Percentiles rank a stretch among this genome's conserved stretches.
Evolutionary conservation across 2,888 invertebrate genomes (phyloP).

Genomic region (Tipula unca): DNA sequence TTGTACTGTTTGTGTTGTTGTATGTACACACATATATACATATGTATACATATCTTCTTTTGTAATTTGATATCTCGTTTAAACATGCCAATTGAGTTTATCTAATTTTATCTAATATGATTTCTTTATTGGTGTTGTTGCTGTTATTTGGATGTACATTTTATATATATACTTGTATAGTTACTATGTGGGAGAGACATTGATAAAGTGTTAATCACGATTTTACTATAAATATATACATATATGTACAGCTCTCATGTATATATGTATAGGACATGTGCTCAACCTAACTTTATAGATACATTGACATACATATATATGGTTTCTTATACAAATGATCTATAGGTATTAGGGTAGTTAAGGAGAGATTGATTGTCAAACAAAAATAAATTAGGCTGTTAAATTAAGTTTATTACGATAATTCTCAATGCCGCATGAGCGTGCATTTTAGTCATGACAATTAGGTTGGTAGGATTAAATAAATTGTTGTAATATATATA

Average conservation of each 20-base stretch:
- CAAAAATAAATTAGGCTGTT: too few species aligned
- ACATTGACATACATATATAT: too few species aligned
- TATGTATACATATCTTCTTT: not conserved
- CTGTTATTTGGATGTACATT: not conserved
- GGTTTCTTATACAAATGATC: too few species aligned
- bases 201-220: constrained; percentile 14
- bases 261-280: not conserved
- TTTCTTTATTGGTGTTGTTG: not conserved
- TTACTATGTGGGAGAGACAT: not conserved
- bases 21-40: too few species aligned
- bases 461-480: too few species aligned
- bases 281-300: not conserved
- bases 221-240: not conserved
- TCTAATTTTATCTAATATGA: constrained; percentile 14
- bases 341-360: too few species aligned
- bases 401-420: too few species aligned
- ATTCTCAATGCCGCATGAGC: too few species aligned
- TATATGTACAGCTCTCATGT: not conserved
- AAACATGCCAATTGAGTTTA: constrained; percentile 8
- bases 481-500: too few species aligned
- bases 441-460: too few species aligned
- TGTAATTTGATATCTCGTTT: not conserved
- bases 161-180: not conserved
- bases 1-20: not conserved
- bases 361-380: too few species aligned